Percentiles rank a stretch among this genome's conserved stretches.
These are phyloP conservation scores for Hemiprocne comata DNA, from an alignment of 2,113 vertebrate species.

Conservation along the genomic window DNA sequence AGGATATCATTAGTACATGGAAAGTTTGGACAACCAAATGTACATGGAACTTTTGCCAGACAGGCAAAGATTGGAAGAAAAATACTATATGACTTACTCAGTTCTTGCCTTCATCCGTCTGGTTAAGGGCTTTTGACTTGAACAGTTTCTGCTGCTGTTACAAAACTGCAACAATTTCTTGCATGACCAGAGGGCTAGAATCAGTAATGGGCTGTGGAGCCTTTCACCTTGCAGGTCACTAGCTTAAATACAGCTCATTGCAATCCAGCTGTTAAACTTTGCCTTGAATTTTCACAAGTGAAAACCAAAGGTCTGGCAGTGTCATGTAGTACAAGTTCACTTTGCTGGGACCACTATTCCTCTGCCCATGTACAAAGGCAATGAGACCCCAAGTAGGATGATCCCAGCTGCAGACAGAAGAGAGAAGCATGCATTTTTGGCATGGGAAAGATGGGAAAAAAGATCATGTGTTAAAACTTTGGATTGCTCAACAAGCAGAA, in stretches of 20 bases:
- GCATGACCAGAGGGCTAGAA: neutral
- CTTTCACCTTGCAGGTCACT: neutral
- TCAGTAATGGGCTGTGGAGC: neutral
- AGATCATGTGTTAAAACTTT: neutral
- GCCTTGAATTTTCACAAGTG: neutral
- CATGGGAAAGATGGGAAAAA: neutral
- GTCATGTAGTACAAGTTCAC: neutral
- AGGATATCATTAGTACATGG: neutral
- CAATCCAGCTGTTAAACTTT: neutral
- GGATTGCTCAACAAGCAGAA: neutral
- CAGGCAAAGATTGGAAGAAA: neutral
- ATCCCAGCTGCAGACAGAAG: neutral
- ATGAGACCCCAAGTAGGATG: neutral
- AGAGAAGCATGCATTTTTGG: neutral
- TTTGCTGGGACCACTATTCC: neutral
- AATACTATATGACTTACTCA: neutral
- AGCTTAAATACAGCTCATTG: neutral
- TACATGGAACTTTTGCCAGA: neutral
- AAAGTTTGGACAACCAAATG: neutral
- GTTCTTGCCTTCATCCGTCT: neutral
- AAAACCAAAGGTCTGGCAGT: neutral
- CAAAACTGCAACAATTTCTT: neutral
- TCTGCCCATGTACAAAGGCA: neutral
- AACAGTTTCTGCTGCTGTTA: neutral
- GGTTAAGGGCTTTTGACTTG: neutral